A percentile compares a stretch with the other conserved stretches of the same genome.
Conservation (phyloP, 2,113 vertebrate genomes). For the Hymenochirus boettgeri region DNA sequence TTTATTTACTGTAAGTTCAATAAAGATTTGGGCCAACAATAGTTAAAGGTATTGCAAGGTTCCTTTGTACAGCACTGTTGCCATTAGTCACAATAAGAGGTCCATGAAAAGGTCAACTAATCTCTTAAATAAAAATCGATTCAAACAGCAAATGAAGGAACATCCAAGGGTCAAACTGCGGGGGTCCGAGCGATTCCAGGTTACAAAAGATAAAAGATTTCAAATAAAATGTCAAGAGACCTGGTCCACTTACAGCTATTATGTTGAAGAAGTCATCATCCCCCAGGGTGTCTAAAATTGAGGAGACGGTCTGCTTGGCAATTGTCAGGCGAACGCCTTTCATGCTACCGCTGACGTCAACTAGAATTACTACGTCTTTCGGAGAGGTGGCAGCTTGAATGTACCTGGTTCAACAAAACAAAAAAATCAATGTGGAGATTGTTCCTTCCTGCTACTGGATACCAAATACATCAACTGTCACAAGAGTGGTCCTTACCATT, state of each 20-base stretch:
- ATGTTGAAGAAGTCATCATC: constrained; percentile 98
- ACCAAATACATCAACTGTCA: background rate
- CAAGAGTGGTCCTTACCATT: constrained; percentile 82
- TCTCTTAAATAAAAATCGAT: constrained; percentile 20
- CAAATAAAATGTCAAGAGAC: constrained; percentile 24
- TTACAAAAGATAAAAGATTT: constrained; percentile 2
- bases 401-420: constrained; percentile 82
- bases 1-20: no score
- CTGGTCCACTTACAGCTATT: constrained; percentile 80
- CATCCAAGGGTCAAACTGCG: background rate
- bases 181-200: background rate
- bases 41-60: no score
- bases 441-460: constrained; percentile 6
- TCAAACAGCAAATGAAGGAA: constrained; percentile 11
- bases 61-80: no score
- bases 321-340: constrained; percentile 95
- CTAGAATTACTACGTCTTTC: constrained; percentile 93
- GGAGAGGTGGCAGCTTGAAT: constrained; percentile 97
- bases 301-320: constrained; percentile 92
- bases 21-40: no score
- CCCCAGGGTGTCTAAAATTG: constrained; percentile 95
- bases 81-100: background rate
- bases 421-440: constrained; percentile 33
- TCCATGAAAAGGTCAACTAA: constrained; percentile 11
- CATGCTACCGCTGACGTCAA: constrained; percentile 97